Percentiles rank a stretch among this genome's conserved stretches.
Evolutionary conservation across 2,797 vertebrate genomes (phyloP).

Genomic region (Sciurus vulgaris): DNA sequence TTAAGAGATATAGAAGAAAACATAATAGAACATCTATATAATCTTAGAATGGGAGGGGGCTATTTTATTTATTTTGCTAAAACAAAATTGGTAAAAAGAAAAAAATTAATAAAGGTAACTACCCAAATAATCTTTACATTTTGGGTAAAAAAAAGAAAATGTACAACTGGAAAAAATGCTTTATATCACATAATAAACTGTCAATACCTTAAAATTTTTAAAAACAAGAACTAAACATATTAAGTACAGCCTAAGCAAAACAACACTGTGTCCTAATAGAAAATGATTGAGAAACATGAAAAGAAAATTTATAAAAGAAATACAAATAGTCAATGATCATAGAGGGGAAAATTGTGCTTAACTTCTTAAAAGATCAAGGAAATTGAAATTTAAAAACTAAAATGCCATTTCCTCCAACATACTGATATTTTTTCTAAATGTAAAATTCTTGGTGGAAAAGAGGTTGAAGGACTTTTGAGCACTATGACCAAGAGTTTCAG

Average conservation of each 20-base stretch:
- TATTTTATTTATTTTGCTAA: constrained; percentile 45
- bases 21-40: neutral
- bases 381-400: constrained; percentile 43
- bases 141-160: neutral
- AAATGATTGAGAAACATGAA: constrained; percentile 1
- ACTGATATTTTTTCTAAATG: neutral
- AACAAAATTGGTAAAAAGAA: constrained; percentile 38
- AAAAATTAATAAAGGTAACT: neutral
- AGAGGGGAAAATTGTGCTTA: neutral
- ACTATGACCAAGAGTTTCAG: neutral
- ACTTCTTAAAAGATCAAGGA: constrained; percentile 42
- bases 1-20: constrained; percentile 40
- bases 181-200: neutral
- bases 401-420: neutral
- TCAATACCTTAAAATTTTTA: neutral
- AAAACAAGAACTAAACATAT: constrained; percentile 24
- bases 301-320: constrained; percentile 25
- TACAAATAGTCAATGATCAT: neutral
- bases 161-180: neutral
- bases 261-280: constrained; percentile 19
- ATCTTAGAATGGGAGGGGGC: neutral
- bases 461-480: neutral
- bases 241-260: constrained; percentile 37
- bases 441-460: neutral
- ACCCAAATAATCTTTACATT: neutral